Evolutionary conservation across 2,888 invertebrate species (phyloP).

Genomic region (Nephrotoma guestfalica): DNA sequence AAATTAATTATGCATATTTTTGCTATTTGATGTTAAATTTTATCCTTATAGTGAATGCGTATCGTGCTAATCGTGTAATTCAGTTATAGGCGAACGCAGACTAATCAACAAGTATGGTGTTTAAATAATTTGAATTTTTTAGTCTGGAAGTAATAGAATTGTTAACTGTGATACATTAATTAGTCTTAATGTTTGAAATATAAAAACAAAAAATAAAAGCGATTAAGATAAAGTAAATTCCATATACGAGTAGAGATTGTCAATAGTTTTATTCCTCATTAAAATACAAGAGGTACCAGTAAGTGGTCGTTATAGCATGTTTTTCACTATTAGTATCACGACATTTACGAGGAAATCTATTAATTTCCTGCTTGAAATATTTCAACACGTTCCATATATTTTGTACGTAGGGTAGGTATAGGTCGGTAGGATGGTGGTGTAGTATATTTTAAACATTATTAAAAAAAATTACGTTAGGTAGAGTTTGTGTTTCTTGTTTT

Average conservation of each 20-base stretch:
- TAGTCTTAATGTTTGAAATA: not conserved
- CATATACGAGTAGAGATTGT: not conserved
- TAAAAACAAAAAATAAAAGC: not conserved
- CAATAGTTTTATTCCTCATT: not conserved
- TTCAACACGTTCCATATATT: not conserved
- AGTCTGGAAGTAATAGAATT: not conserved
- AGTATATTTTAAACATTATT: not conserved
- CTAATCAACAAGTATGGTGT: too few species aligned
- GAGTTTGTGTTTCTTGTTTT: not conserved
- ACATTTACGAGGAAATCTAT: not conserved
- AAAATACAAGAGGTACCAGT: not conserved
- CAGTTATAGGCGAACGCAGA: too few species aligned
- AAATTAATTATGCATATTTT: too few species aligned
- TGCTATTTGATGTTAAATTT: too few species aligned
- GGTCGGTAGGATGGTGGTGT: not conserved
- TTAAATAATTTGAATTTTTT: too few species aligned
- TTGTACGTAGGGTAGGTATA: not conserved
- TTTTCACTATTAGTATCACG: not conserved
- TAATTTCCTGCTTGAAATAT: not conserved
- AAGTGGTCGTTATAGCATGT: not conserved
- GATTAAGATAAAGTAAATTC: not conserved
- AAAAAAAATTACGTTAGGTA: not conserved
- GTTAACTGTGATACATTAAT: not conserved
- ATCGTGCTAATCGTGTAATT: too few species aligned
- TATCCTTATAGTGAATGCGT: too few species aligned